Conservation (phyloP, 1,140 invertebrate species). For the Delia radicum region DNA sequence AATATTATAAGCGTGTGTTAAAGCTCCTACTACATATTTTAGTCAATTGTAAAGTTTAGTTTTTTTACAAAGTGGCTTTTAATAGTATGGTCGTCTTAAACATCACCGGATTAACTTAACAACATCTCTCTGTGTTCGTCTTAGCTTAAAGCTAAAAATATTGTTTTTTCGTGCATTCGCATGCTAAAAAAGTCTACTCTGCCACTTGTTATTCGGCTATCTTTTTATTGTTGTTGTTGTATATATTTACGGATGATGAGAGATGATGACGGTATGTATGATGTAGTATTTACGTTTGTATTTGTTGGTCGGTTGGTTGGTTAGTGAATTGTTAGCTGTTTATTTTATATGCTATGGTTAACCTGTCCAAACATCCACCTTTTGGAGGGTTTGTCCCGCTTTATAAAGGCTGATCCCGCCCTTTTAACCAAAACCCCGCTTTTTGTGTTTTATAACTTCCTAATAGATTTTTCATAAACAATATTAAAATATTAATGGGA, state of each 20-base stretch:
- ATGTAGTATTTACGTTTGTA: background rate
- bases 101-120: conserved; percentile 7
- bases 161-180: background rate
- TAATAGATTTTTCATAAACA: too few relatives aligned
- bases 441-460: too few relatives aligned
- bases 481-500: too few relatives aligned
- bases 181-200: background rate
- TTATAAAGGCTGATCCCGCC: too few relatives aligned
- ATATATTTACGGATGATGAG: conserved; percentile 14
- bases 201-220: background rate
- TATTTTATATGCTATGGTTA: background rate
- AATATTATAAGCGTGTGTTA: background rate
- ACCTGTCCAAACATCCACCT: conserved; percentile 13
- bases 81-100: background rate
- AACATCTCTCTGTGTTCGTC: background rate
- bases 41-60: background rate
- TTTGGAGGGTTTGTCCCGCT: too few relatives aligned
- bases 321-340: background rate
- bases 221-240: background rate
- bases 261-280: background rate
- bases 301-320: background rate
- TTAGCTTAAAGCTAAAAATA: background rate
- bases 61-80: background rate
- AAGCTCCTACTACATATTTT: background rate
- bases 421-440: too few relatives aligned